These are phyloP conservation scores for Porphyrio hochstetteri DNA, from an alignment of 2,113 vertebrate species.

Conservation along the genomic window DNA sequence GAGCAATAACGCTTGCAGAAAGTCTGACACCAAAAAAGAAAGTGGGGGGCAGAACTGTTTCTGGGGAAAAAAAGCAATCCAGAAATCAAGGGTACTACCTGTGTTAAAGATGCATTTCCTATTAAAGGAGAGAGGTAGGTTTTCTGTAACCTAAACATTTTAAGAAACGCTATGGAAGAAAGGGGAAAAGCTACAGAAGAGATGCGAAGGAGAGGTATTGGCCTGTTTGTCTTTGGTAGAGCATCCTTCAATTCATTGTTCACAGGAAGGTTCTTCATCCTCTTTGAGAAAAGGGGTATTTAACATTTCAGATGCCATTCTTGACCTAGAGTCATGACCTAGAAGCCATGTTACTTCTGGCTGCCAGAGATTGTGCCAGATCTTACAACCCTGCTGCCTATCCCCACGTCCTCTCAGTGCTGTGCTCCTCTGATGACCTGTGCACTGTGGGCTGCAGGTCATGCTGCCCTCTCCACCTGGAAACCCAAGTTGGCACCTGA, in stretches of 20 bases:
- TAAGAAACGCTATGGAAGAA: background rate
- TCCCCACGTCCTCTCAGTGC: background rate
- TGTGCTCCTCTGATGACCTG: background rate
- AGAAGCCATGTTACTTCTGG: background rate
- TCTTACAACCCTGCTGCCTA: accelerated
- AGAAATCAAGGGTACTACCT: background rate
- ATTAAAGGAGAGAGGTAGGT: background rate
- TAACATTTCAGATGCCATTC: background rate
- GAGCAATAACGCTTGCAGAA: background rate
- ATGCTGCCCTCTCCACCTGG: background rate
- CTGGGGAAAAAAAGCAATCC: background rate
- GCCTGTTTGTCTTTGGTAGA: background rate
- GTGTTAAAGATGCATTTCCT: background rate
- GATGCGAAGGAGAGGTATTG: background rate
- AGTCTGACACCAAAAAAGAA: background rate
- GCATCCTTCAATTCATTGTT: background rate
- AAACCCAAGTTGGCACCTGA: background rate
- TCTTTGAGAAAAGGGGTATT: background rate
- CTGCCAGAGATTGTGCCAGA: background rate
- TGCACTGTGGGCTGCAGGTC: background rate
- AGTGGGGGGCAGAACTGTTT: accelerated
- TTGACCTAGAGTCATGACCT: background rate
- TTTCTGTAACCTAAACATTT: background rate
- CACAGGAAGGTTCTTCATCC: background rate
- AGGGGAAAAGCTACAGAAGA: background rate